phyloP scores from a whole-genome alignment of 2,113 vertebrate species.

The Myotis davidii region DNA sequence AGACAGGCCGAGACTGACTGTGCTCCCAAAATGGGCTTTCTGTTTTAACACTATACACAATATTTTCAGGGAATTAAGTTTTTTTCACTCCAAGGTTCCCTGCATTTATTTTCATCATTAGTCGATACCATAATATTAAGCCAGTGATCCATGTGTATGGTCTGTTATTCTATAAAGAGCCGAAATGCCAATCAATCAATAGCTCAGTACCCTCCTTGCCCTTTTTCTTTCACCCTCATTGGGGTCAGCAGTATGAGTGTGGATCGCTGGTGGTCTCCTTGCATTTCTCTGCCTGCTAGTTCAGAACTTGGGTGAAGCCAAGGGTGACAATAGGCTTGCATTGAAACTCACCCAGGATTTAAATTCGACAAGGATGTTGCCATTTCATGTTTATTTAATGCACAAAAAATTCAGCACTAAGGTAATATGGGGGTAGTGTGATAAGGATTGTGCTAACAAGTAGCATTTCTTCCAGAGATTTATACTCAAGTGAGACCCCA shows the following conservation, averaged over 20 bases:
- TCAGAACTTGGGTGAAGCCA: background rate
- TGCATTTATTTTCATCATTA: conserved; percentile 16
- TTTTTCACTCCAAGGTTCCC: background rate
- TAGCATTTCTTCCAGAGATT: background rate
- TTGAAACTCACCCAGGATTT: background rate
- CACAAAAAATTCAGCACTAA: background rate
- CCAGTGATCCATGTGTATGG: background rate
- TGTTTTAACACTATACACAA: background rate
- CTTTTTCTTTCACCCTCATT: conserved; percentile 5
- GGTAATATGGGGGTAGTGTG: background rate
- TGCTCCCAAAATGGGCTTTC: background rate
- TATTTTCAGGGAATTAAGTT: background rate
- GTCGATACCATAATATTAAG: background rate
- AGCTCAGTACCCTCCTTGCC: background rate
- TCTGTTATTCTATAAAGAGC: background rate
- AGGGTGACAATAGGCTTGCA: background rate
- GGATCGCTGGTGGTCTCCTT: background rate
- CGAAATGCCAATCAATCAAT: background rate
- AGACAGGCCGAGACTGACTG: fast-evolving
- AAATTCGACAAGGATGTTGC: conserved; percentile 20
- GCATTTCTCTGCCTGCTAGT: background rate
- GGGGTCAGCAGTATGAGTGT: background rate
- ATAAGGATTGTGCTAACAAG: background rate
- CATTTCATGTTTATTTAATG: conserved; percentile 7
- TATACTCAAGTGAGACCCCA: background rate